Evolutionary conservation across 2,797 vertebrate species (phyloP), one percentile per base, ranked within the genome.

Genomic region (Nannoperca obscura): DNA sequence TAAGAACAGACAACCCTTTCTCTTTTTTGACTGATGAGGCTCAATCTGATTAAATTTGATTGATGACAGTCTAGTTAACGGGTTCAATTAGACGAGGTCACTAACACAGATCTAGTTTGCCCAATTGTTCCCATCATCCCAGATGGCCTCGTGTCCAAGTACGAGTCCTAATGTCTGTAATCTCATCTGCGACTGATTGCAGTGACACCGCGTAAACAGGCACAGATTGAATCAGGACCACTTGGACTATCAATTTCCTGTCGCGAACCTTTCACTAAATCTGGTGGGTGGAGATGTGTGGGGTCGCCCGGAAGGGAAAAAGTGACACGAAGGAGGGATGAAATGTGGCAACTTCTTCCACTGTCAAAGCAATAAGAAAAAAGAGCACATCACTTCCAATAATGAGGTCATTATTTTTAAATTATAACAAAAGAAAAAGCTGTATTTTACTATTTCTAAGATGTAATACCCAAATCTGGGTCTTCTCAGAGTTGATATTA

Each of bases 211-310:
- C 40, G 52, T 76, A 86, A 84, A 49, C 78, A 77, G 65, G 32
- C 80, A 85, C 64, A 63, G 86, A 92, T 89, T 85, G 60, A 91
- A 91, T 93, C 88, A 90, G 70, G 71, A 52, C 80, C 83, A 76
- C 86, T 86, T 85, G 54, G 68, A 71, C 74, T 52, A 86, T 91
- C 87, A 90, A 90, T 89, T 90, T 88, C 85, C 85, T 86, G 86
- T 89, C 54, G 30, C 27, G 10, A 71, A 82, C 61, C 81, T 76
- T 62, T 75, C 44, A 11, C 86, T 83, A 52, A 81, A 77, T 69
- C 76, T 76, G 57, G 5, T 19, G 79, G 80, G 84, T 20, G 47
- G 81, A 69, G 72, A 50, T 3, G 5, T 1, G 14, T 22, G 5
- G 9, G 75, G 54, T 70, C 49, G 30, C 32, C 57, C 27, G 38